Percentiles rank a stretch among this genome's conserved stretches.
Conservation (phyloP, 2,888 invertebrate species). For the Mythimna vitellina region DNA sequence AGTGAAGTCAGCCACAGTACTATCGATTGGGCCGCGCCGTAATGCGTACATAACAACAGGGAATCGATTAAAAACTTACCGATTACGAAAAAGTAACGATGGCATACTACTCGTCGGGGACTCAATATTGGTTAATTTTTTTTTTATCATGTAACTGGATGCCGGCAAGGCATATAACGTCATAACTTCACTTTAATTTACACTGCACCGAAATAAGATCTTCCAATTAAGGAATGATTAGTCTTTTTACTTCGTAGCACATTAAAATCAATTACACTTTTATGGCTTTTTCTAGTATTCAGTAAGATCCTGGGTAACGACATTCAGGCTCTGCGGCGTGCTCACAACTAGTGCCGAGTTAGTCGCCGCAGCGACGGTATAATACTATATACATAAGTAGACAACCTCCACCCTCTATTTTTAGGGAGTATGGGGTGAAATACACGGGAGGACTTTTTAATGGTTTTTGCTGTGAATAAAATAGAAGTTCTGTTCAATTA, state of each 20-base stretch:
- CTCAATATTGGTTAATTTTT: conserved; percentile 87
- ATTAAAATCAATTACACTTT: conserved; percentile 73
- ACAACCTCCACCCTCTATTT: conserved; percentile 74
- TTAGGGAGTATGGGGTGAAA: conserved; percentile 65
- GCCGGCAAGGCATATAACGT: conserved; percentile 89
- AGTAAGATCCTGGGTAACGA: conserved; percentile 75
- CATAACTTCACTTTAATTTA: conserved; percentile 86
- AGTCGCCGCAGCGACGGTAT: conserved; percentile 75
- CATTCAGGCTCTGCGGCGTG: conserved; percentile 83
- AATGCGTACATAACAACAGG: conserved; percentile 70
- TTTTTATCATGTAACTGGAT: conserved; percentile 87
- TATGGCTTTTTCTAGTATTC: conserved; percentile 70
- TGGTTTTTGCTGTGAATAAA: conserved; percentile 10
- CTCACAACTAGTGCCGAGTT: conserved; percentile 74
- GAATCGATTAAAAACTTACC: conserved; percentile 88
- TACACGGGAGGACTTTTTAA: conserved; percentile 71
- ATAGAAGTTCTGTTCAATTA: not conserved
- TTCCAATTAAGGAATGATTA: conserved; percentile 76
- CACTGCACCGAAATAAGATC: conserved; percentile 78
- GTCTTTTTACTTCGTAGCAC: conserved; percentile 78
- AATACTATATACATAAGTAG: conserved; percentile 63
- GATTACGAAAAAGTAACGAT: conserved; percentile 92
- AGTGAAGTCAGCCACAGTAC: conserved; percentile 70
- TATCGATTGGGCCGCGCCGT: conserved; percentile 72
- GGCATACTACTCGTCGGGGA: conserved; percentile 89